Percentiles rank a stretch among this genome's conserved stretches.
Evolutionary conservation across 2,888 invertebrate genomes (phyloP).

Genomic region (Hoplodrina blanda): DNA sequence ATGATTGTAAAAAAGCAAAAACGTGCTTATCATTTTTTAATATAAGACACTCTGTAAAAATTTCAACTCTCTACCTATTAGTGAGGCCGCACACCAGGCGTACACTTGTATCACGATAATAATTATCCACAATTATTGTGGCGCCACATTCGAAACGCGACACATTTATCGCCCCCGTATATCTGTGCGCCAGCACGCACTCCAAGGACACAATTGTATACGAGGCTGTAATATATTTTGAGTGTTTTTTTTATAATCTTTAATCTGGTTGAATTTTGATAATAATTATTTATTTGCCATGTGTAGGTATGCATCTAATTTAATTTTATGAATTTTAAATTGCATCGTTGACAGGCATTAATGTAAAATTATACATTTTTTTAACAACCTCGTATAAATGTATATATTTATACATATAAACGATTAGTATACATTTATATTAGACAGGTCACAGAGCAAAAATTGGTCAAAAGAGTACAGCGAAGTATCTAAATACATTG

Average conservation of each 20-base stretch:
- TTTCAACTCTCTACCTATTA: too few species aligned
- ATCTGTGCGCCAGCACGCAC: too few species aligned
- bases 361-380: background rate
- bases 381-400: conserved; percentile 13
- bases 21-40: too few species aligned
- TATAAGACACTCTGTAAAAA: too few species aligned
- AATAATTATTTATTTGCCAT: background rate
- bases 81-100: too few species aligned
- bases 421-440: conserved; percentile 41
- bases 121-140: too few species aligned
- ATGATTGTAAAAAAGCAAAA: too few species aligned
- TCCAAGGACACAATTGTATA: too few species aligned
- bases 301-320: background rate
- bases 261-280: background rate
- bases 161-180: too few species aligned
- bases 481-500: conserved; percentile 62
- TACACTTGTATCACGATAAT: too few species aligned
- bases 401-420: conserved; percentile 17
- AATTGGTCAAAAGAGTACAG: conserved; percentile 69
- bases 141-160: too few species aligned
- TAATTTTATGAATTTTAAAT: background rate
- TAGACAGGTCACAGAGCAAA: conserved; percentile 59
- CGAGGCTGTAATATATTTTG: conserved; percentile 2
- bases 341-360: background rate
- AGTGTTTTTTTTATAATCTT: background rate